Percentiles rank a stretch among this genome's conserved stretches.
These are phyloP conservation scores for Sterna hirundo DNA, from an alignment of 2,113 vertebrate species.

Conservation along the genomic window DNA sequence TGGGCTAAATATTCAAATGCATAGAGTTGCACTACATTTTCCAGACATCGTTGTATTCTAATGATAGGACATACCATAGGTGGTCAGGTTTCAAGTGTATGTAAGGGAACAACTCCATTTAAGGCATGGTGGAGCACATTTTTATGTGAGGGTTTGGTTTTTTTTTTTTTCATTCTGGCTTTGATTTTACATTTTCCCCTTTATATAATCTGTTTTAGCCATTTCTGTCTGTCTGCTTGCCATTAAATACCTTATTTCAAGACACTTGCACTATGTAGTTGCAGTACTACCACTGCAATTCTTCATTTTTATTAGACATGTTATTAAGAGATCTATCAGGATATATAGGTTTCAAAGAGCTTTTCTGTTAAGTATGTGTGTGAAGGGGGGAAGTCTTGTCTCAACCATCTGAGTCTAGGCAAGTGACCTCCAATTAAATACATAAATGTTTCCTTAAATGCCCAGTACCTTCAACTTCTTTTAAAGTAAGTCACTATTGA, in stretches of 20 bases:
- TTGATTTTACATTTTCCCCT: neutral
- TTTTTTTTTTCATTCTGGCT: neutral
- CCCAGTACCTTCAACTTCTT: neutral
- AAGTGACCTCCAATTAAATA: neutral
- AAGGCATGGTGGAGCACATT: neutral
- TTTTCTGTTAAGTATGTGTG: neutral
- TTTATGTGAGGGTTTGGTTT: neutral
- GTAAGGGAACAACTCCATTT: neutral
- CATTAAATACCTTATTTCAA: neutral
- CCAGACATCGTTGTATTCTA: neutral
- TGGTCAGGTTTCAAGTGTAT: neutral
- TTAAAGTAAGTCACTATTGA: neutral
- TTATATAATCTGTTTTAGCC: neutral
- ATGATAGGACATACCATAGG: neutral
- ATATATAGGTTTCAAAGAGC: neutral
- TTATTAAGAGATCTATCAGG: neutral
- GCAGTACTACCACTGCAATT: neutral
- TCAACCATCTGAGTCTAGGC: neutral
- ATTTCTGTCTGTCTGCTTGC: neutral
- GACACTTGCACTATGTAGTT: neutral
- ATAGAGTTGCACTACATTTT: neutral
- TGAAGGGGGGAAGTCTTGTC: neutral
- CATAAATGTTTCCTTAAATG: neutral
- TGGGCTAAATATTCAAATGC: neutral
- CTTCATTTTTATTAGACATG: neutral